These are phyloP conservation scores for Acestrorhynchus altus DNA, from an alignment of 2,797 vertebrate genomes.

Conservation along the genomic window DNA sequence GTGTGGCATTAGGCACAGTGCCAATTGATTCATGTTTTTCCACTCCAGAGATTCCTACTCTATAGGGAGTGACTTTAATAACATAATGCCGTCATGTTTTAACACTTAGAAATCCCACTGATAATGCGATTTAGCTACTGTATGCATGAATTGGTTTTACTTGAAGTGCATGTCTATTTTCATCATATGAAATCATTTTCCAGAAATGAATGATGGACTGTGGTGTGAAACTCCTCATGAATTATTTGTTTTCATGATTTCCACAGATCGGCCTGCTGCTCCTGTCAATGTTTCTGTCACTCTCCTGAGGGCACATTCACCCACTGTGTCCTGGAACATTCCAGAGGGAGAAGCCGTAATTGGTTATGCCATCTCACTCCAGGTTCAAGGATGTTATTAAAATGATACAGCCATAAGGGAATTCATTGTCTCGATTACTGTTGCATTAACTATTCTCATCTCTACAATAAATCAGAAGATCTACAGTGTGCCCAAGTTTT, in stretches of 20 bases:
- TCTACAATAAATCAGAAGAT: not conserved
- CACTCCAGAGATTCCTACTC: too few relatives aligned
- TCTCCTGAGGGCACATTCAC: conserved; percentile 92
- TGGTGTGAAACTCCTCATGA: not conserved
- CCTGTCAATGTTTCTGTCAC: conserved; percentile 95
- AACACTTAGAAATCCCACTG: too few relatives aligned
- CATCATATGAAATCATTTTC: not conserved
- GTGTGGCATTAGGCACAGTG: too few relatives aligned
- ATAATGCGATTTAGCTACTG: not conserved
- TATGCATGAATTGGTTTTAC: not conserved
- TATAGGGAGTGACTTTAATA: too few relatives aligned
- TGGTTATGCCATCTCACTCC: conserved; percentile 94
- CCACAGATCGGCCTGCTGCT: conserved; percentile 79
- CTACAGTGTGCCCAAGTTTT: not conserved
- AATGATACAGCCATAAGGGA: conserved; percentile 16
- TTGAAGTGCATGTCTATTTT: not conserved
- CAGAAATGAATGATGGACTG: too few relatives aligned
- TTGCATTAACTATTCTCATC: conserved; percentile 2
- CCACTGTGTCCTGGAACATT: conserved; percentile 95
- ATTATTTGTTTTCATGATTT: conserved; percentile 36
- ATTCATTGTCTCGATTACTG: conserved; percentile 7
- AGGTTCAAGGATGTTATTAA: conserved; percentile 77
- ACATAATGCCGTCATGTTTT: too few relatives aligned
- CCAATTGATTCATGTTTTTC: too few relatives aligned
- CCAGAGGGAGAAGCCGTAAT: conserved; percentile 94